Base-by-base conservation (phyloP, 2,888 invertebrate genomes). In the Muscina levida region DNA sequence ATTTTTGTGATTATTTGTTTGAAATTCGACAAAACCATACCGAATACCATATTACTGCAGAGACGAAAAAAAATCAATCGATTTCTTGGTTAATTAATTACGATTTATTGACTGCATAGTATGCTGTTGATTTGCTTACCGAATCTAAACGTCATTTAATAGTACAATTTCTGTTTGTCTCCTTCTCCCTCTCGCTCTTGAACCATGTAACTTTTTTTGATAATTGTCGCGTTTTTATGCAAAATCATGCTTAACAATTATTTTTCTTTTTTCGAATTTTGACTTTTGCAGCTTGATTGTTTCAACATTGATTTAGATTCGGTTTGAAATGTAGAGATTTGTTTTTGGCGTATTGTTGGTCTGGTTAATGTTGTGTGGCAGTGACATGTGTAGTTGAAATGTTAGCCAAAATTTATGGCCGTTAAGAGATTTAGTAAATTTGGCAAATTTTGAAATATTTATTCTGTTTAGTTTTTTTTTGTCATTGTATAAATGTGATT, bases 101-200 rank as follows among this genome's bases (percentile, higher is more conserved):
- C 89, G 88, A 89, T 89, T 89, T 89, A 89, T 89, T 89, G 89
- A 88, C 87, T 86, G 87, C 87, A 87, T 5, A 5, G 31, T 5
- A 31, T 87, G 80, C 87, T 85, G 86, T 86, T 89, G 88, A 89
- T 88, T 88, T 87, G 86, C 76, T 76, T 75, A 67, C 74, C 59
- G 72, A 73, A 75, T 65, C 56, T 57, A 24, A 80, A 72, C 77
- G 82, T 79, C 79, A 76, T 56, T 78, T 70, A 75, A 19, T 70
- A 51, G 59, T 48, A 6, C 17, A 31, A 51, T 77, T 59, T 46
- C 13, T 22, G 72, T 22, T 65, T 57, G 24, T 66, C 46, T 72
- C 67, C 17, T 42, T 19, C 8, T n/a, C n/a, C 17, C 59, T 66
- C 46, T 76, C 62, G 59, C 46, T 24, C 65, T 51, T 53, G 53